A percentile compares a stretch with the other conserved stretches of the same genome.
Evolutionary conservation across 2,888 invertebrate species (phyloP).

Genomic region (Coleophora deauratella): DNA sequence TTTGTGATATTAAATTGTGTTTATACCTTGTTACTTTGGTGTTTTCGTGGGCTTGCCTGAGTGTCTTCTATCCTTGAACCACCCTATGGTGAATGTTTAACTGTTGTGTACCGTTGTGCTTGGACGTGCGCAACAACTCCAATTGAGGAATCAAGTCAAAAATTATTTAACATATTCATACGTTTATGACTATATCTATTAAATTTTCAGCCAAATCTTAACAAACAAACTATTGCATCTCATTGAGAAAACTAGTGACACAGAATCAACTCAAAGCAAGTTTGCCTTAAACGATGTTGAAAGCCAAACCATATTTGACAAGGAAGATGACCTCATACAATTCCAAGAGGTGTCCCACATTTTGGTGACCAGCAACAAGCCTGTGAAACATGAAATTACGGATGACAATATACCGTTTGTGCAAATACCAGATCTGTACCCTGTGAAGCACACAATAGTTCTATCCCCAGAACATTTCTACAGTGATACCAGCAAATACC

Average conservation of each 20-base stretch:
- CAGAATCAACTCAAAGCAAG: constrained; percentile 67
- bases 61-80: too few species aligned
- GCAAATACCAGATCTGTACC: constrained; percentile 81
- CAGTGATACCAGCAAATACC: constrained; percentile 75
- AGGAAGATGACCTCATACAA: constrained; percentile 75
- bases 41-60: too few species aligned
- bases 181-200: background rate
- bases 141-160: too few species aligned
- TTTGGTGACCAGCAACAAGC: constrained; percentile 76
- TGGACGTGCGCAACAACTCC: too few species aligned
- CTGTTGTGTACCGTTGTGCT: too few species aligned
- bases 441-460: constrained; percentile 82
- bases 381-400: constrained; percentile 69
- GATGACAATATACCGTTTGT: constrained; percentile 64
- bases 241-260: constrained; percentile 77
- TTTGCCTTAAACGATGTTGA: constrained; percentile 75
- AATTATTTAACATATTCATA: too few species aligned
- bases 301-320: constrained; percentile 73
- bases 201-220: constrained; percentile 72
- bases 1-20: too few species aligned
- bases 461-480: constrained; percentile 78
- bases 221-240: constrained; percentile 78
- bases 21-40: too few species aligned
- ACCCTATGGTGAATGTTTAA: too few species aligned
- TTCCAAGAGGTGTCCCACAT: constrained; percentile 79